These are phyloP conservation scores for Grallaria varia DNA, from an alignment of 2,113 vertebrate species.

Conservation along the genomic window DNA sequence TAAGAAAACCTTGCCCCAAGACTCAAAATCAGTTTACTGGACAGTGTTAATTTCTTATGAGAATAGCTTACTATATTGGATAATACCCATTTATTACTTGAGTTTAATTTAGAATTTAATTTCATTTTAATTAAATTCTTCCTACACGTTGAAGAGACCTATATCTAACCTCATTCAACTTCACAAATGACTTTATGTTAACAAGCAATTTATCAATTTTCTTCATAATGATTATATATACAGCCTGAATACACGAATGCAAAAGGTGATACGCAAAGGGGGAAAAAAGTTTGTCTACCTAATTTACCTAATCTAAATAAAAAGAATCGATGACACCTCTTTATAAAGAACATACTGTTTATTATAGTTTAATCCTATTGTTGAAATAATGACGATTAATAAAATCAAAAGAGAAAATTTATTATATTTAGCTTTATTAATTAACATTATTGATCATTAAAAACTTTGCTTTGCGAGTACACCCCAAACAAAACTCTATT, in stretches of 20 bases:
- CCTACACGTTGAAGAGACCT: slow-evolving; percentile 9
- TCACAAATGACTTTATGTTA: slow-evolving; percentile 37
- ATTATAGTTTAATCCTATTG: background rate
- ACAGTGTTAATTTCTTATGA: slow-evolving; percentile 34
- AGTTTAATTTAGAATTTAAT: slow-evolving; percentile 54
- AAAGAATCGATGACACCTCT: background rate
- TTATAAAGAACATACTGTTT: background rate
- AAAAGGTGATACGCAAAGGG: background rate
- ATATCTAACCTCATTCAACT: slow-evolving; percentile 3
- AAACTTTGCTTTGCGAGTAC: background rate
- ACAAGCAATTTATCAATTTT: slow-evolving; percentile 24
- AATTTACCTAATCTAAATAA: background rate
- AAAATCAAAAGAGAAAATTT: background rate
- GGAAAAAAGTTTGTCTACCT: background rate
- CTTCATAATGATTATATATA: background rate
- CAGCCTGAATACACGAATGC: background rate
- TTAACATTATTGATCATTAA: background rate
- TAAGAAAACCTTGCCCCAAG: slow-evolving; percentile 24
- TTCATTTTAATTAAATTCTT: slow-evolving; percentile 56
- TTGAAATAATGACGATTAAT: background rate
- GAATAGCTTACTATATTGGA: background rate
- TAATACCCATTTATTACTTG: slow-evolving; percentile 28
- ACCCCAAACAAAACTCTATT: background rate
- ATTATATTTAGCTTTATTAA: background rate
- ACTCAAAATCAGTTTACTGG: slow-evolving; percentile 30